Evolutionary conservation across 2,797 vertebrate genomes (phyloP).

Genomic region (Ceyx erithaca): DNA sequence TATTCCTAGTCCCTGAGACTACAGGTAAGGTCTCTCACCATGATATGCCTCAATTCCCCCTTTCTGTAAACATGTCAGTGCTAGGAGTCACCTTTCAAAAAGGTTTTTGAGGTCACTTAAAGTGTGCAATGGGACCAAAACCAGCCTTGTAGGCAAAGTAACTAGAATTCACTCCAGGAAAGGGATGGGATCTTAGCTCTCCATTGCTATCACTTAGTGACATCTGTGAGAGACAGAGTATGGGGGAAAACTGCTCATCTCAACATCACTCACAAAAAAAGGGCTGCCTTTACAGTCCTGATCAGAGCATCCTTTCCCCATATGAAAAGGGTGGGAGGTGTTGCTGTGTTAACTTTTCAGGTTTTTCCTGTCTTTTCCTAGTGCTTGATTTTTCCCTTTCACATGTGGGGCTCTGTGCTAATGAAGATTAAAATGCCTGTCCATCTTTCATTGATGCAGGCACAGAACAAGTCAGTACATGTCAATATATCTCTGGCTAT

Average conservation of each 20-base stretch:
- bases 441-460: neutral
- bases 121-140: neutral
- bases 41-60: fast-evolving
- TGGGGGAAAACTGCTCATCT: neutral
- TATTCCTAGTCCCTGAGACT: neutral
- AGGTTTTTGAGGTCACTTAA: neutral
- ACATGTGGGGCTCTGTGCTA: neutral
- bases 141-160: neutral
- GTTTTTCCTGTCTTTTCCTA: neutral
- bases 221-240: neutral
- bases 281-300: neutral
- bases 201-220: neutral
- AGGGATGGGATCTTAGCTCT: neutral
- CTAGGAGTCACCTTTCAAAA: neutral
- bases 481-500: neutral
- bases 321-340: neutral
- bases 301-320: neutral
- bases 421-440: slow-evolving; percentile 21
- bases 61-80: neutral
- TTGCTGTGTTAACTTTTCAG: neutral
- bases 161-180: neutral
- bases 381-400: neutral
- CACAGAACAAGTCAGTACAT: neutral
- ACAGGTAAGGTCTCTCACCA: neutral
- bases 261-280: neutral